Percentiles rank a stretch among this genome's conserved stretches.
Evolutionary conservation across 2,888 invertebrate species (phyloP).

Genomic region (Agrotis exclamationis): DNA sequence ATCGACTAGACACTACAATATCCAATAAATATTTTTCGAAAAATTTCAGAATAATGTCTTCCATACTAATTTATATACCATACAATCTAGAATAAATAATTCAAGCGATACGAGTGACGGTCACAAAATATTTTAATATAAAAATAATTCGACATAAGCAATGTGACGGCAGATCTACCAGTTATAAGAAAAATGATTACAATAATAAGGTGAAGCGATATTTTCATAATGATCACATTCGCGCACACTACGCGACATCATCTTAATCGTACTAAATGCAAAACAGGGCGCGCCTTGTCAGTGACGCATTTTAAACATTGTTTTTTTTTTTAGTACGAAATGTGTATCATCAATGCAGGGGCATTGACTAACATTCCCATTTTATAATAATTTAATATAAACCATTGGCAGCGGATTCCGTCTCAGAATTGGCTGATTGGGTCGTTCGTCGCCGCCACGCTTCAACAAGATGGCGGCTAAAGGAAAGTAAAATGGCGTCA

Average conservation of each 20-base stretch:
- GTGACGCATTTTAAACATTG: conserved; percentile 68
- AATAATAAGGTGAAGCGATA: conserved; percentile 82
- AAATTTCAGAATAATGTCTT: conserved; percentile 73
- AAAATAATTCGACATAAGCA: conserved; percentile 80
- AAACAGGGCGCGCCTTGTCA: conserved; percentile 73
- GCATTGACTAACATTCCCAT: conserved; percentile 86
- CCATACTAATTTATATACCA: conserved; percentile 71
- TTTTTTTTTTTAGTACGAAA: conserved; percentile 81
- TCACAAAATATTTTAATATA: conserved; percentile 76
- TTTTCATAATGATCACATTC: conserved; percentile 82
- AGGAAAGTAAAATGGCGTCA: conserved; percentile 76
- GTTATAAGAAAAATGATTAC: conserved; percentile 79
- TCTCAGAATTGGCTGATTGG: conserved; percentile 84
- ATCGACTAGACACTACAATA: conserved; percentile 87
- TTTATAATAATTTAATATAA: conserved; percentile 74
- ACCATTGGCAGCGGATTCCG: conserved; percentile 84
- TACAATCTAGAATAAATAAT: conserved; percentile 86
- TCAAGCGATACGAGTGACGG: conserved; percentile 79
- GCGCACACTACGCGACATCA: conserved; percentile 77
- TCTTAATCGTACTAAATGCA: conserved; percentile 82
- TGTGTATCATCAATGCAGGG: conserved; percentile 81
- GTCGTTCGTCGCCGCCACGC: conserved; percentile 84
- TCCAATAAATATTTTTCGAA: conserved; percentile 83
- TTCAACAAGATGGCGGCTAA: conserved; percentile 77
- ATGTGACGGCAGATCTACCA: conserved; percentile 84